Base-by-base conservation (phyloP, 1,140 invertebrate species). In the Reticulitermes speratus region DNA sequence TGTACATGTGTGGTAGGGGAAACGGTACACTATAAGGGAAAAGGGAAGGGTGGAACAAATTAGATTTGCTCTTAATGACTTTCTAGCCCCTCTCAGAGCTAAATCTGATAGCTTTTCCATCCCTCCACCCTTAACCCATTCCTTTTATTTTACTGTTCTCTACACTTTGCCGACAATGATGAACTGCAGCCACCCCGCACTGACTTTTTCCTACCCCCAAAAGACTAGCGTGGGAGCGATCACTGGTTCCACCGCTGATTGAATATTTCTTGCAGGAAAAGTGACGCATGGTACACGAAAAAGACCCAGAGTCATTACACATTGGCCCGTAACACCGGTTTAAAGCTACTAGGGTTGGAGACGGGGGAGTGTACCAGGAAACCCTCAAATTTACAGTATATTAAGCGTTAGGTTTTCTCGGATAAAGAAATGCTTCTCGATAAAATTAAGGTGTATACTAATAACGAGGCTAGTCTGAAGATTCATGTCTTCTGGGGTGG, bases 21-120 rank as follows among this genome's bases (percentile, higher is more conserved):
- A 75, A 30, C 8, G 16, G 65, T 7, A 75, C 9, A 30, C 65
- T 25, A 30, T 8, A 75, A 30, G 65, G 65, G n/a, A n/a, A 59
- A 23, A 25, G 65, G 65, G 65, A 75, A 12, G n/a, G 65, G 65
- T 25, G 9, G 65, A 30, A 75, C 65, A 75, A 75, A 75, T 75
- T 75, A 75, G 65, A 75, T 75, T 75, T 75, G 65, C 25, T 75
- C 65, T 75, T 75, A 75, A 75, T 75, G 65, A 75, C 65, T 75
- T 75, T 75, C 65, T 75, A 30, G 25, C 65, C 65, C 65, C 65
- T 0, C 65, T 6, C 65, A 16, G 9, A 25, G 25, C 25, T 75
- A 75, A 75, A 75, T 75, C 65, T 75, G 65, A 75, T 75, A 75
- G 65, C 65, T 25, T 75, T 75, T 75, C n/a, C 65, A 75, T 75